Evolutionary conservation across 1,140 invertebrate species (phyloP), one percentile per base, ranked within the genome.

Genomic region (Anastatus disparis): DNA sequence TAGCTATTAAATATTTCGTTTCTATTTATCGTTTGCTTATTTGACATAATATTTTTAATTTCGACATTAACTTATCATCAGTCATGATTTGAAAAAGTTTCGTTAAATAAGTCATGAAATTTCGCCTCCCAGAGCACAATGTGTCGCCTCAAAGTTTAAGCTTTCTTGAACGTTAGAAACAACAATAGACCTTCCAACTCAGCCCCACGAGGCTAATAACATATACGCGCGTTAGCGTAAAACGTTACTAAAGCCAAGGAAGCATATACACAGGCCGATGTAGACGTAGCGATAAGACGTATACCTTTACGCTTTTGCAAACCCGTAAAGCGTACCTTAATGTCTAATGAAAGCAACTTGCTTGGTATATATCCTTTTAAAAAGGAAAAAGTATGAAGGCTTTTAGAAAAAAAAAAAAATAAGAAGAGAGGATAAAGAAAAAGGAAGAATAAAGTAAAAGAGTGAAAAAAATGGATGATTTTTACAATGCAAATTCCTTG

Each of bases 401-500:
- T n/a, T n/a, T n/a, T n/a, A n/a, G n/a, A n/a, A n/a, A n/a, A n/a
- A n/a, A n/a, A n/a, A n/a, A n/a, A n/a, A n/a, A n/a, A n/a, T n/a
- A n/a, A n/a, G n/a, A n/a, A 17, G n/a, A 24, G 26, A 9, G 15
- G 29, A 22, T 15, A 56, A 35, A 13, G 29, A 10, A 40, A 40
- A 56, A 56, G 8, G 55, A 17, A 7, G 10, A 17, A 22, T 46
- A 46, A 46, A 17, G 9, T 9, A 46, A 10, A 26, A 22, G 26
- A 6, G 22, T n/a, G 27, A 26, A 15, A n/a, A n/a, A n/a, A n/a
- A n/a, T n/a, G n/a, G n/a, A 26, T n/a, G 2, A 42, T 59, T 62
- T 46, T 62, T 46, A 48, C 40, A 48, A 46, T 62, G 59, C 42
- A 62, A 62, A 62, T 62, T 62, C 42, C 8, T 35, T 26, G 3